Evolutionary conservation across 2,113 vertebrate species (phyloP).

Genomic region (Odobenus rosmarus): DNA sequence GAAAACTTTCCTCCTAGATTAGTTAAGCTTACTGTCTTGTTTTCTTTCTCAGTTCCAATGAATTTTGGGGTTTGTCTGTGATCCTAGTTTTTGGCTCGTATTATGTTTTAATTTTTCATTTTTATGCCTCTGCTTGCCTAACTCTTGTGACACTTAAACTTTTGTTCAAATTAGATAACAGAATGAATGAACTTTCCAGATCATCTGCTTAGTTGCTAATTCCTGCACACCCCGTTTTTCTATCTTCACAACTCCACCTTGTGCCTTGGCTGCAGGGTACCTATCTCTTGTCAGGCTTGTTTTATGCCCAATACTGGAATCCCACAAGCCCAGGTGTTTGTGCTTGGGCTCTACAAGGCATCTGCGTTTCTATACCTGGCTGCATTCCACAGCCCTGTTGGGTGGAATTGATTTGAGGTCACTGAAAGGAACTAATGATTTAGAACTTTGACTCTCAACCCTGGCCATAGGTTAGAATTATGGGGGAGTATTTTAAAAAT

Average conservation of each 20-base stretch:
- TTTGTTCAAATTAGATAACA: not conserved
- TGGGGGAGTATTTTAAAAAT: not conserved
- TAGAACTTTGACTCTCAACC: not conserved
- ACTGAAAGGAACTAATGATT: not conserved
- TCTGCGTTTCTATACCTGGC: not conserved
- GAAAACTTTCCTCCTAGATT: not conserved
- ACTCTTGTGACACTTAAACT: not conserved
- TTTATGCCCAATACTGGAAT: fast-evolving
- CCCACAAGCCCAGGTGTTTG: fast-evolving
- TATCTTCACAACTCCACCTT: not conserved
- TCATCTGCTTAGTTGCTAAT: not conserved
- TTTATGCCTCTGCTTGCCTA: not conserved
- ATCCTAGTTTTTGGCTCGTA: not conserved
- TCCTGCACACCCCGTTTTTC: fast-evolving
- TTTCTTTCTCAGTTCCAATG: not conserved
- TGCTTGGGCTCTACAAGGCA: not conserved
- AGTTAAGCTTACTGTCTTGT: not conserved
- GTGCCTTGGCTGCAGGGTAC: too few relatives aligned
- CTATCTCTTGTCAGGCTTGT: fast-evolving
- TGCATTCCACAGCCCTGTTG: fast-evolving
- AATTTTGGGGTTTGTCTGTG: not conserved
- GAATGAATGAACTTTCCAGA: not conserved
- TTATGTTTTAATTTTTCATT: not conserved
- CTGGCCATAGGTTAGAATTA: not conserved
- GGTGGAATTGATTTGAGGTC: not conserved